Evolutionary conservation across 2,797 vertebrate species (phyloP).

Genomic region (Nyctibius grandis): DNA sequence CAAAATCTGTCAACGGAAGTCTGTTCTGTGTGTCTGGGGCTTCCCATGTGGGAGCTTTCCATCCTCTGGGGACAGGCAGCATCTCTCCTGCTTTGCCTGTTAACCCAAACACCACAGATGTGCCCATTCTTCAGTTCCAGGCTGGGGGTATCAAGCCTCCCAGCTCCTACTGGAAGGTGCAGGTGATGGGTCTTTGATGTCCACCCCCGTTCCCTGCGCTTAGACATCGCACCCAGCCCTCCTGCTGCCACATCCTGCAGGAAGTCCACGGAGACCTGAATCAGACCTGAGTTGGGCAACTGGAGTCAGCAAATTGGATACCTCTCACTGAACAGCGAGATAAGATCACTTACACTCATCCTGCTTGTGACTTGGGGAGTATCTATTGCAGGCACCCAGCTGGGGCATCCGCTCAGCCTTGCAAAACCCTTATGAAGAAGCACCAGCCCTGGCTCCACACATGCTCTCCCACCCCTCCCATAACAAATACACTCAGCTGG

Average conservation of each 20-base stretch:
- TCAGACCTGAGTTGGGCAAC: conserved; percentile 19
- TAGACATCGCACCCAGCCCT: background rate
- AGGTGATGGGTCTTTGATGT: background rate
- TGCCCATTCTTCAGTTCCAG: background rate
- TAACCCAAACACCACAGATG: background rate
- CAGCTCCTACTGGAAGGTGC: background rate
- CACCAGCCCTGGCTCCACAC: background rate
- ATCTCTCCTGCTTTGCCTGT: background rate
- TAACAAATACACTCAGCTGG: background rate
- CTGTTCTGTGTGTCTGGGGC: background rate
- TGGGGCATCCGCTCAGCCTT: background rate
- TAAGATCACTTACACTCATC: conserved; percentile 55
- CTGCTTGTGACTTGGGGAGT: background rate
- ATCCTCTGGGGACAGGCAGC: background rate
- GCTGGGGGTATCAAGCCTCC: background rate
- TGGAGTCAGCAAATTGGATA: conserved; percentile 6
- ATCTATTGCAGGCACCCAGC: background rate
- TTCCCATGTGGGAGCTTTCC: background rate
- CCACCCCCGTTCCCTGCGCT: background rate
- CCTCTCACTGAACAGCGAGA: background rate
- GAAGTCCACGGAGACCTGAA: background rate
- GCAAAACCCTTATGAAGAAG: background rate
- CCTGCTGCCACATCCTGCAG: conserved; percentile 4
- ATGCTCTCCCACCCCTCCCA: conserved; percentile 24
- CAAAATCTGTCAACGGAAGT: background rate